Evolutionary conservation across 1,140 invertebrate species (phyloP), one percentile per base, ranked within the genome.

Genomic region (Carposina sasakii): DNA sequence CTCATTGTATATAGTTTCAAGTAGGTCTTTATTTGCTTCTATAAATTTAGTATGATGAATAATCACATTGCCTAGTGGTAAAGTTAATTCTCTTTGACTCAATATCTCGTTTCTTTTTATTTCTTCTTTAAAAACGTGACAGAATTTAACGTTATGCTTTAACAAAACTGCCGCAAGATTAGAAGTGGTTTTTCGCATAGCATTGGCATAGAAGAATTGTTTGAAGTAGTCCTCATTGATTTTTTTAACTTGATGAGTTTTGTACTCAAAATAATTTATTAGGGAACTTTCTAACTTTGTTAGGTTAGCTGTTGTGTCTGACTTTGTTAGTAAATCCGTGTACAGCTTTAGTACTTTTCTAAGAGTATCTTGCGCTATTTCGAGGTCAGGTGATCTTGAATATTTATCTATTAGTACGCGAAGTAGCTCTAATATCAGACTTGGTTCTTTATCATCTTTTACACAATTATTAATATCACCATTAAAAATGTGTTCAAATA

Each of bases 81-180:
- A 79, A 3, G 89, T 79, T 17, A 90, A 54, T 57, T 90, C 88
- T 67, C 89, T 88, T 58, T 88, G 78, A 21, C 54, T 58, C 37
- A 85, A 57, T 45, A 81, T 69, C 55, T 86, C 81, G 21, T 63
- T 46, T 53, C 74, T 74, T 13, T 59, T 48, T 10, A 87, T 59
- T 71, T 86, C 71, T 42, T 78, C 65, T 54, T 70, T 72, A 41
- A 89, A 88, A 58, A 72, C 60, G 8, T 68, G 45, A 26, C 86
- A 74, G 10, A 88, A 67, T 33, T 79, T 67, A 2, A 47, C 47
- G 57, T 88, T 85, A 30, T 73, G 76, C 53, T 85, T 76, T 1
- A 91, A 52, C 19, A 90, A 56, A 19, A 87, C 62, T 10, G 65
- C 63, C 1, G 83, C 85, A 23, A 90, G 67, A 23, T 82, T 76